Base-by-base conservation (phyloP, 2,113 vertebrate genomes). In the Bucco capensis region DNA sequence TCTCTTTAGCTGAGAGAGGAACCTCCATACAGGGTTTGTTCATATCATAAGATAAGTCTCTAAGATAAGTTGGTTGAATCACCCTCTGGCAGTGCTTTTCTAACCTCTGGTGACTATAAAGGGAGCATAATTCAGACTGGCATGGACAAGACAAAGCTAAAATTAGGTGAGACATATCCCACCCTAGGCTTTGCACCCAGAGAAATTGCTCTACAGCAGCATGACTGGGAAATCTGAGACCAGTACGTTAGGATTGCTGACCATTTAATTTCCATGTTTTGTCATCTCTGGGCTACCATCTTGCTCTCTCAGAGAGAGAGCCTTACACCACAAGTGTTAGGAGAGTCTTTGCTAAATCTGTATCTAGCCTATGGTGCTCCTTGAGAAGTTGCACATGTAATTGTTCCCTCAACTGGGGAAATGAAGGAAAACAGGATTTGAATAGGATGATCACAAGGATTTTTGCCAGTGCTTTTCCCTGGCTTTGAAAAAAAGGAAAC, bases 1-100 rank as follows among this genome's bases (percentile, higher is more conserved):
- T 51, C 51, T 74, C 56, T 61, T 65, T 44, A n/a, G 51, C 44
- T 53, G 8, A 38, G 25, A 53, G 18, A 76, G 50, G 24, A 49
- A 8, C 15, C 71, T 91, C 86, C 92, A 66, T 77, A 7, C 37
- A 70, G 83, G 79, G 75, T 35, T 96, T 66, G 37, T 86, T 85
- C 86, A 83, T 86, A 70, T 85, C 54, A 62, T 51, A 28, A 44
- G 46, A 70, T 73, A 76, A 86, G 91, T 47, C 76, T 70, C 88
- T 67, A 38, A 95, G 92, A 95, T 92, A 66, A 86, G 94, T 47
- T 94, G 60, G 23, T 83, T 62, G 90, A 83, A 77, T 96, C 94
- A 83, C n/a, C 78, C 93, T 56, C 92, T 60, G 84, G 77, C 87
- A 79, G 44, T 16, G 88, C 46, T 71, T 80, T 69, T 80, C 92